Evolutionary conservation across 2,797 vertebrate genomes (phyloP), one percentile per base, ranked within the genome.

Genomic region (Alectoris magna): DNA sequence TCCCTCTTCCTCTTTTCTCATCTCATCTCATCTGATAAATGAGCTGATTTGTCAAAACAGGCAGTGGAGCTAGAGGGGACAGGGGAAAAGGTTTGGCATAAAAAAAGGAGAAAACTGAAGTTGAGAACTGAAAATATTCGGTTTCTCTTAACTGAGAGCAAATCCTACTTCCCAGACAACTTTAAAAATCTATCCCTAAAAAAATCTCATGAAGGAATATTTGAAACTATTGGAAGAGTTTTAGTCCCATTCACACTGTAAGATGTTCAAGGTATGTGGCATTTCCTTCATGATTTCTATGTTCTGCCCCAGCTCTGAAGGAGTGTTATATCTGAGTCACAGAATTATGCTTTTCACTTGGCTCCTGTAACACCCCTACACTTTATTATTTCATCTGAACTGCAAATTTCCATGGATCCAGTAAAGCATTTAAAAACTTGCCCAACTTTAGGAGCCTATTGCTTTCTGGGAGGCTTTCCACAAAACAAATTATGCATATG

Each of bases 371-470:
- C 75, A 95, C 90, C 84, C 88, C 90, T 94, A 96, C 27, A 7
- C 82, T 91, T 93, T 92, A 94, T 95, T 95, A 93, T 95, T 94
- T 90, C 69, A 93, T 92, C 69, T 85, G 67, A 95, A 93, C 90
- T 91, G 59, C 84, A 87, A 75, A 92, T 94, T 95, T 94, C 72
- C 66, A 84, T 0, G 2, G 73, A 95, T 88, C 66, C 78, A 94
- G 72, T 38, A 94, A 94, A 95, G 46, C 49, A 67, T 91, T 93
- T 91, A 95, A 91, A 88, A 85, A 95, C 85, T 79, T 91, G 87
- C 89, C 89, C 76, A 94, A 91, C 87, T 95, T 91, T 69, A 84
- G 69, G 89, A 93, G 94, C 79, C 39, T 87, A 89, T 66, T 83
- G 88, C 11, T 2, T 92, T 95, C 82, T 87, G 84, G 69, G 72